Percentiles rank a stretch among this genome's conserved stretches.
Evolutionary conservation across 2,888 invertebrate genomes (phyloP).

Genomic region (Metellina segmentata): DNA sequence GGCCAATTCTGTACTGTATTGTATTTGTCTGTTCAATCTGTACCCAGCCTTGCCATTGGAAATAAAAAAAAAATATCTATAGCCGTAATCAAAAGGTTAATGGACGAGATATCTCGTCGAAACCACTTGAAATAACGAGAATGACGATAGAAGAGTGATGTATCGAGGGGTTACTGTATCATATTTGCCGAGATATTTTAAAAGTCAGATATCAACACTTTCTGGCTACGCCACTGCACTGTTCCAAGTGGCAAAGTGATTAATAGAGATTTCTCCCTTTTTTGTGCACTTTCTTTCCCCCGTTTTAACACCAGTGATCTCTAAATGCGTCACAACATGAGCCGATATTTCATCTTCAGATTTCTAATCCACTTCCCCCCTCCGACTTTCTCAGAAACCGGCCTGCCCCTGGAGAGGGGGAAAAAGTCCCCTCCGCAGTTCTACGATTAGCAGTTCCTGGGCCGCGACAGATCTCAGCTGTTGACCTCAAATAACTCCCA

Average conservation of each 20-base stretch:
- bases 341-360: conserved; percentile 28
- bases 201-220: no score
- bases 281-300: conserved; percentile 15
- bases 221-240: no score
- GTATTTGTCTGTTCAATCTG: no score
- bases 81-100: no score
- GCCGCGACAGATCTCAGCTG: conserved; percentile 37
- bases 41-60: no score
- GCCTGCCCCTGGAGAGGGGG: not conserved
- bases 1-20: no score
- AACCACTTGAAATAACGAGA: no score
- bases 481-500: conserved; percentile 33
- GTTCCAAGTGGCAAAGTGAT: not conserved
- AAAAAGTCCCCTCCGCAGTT: conserved; percentile 1
- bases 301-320: conserved; percentile 14
- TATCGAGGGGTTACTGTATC: no score
- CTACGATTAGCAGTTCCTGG: conserved; percentile 17
- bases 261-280: conserved; percentile 6
- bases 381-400: not conserved
- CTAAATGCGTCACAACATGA: conserved; percentile 26
- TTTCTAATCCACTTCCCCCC: conserved; percentile 20
- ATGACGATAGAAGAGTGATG: no score
- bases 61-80: no score
- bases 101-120: no score
- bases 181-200: no score